A percentile compares a stretch with the other conserved stretches of the same genome.
Conservation (phyloP, 2,113 vertebrate genomes). For the Lutjanus erythropterus region DNA sequence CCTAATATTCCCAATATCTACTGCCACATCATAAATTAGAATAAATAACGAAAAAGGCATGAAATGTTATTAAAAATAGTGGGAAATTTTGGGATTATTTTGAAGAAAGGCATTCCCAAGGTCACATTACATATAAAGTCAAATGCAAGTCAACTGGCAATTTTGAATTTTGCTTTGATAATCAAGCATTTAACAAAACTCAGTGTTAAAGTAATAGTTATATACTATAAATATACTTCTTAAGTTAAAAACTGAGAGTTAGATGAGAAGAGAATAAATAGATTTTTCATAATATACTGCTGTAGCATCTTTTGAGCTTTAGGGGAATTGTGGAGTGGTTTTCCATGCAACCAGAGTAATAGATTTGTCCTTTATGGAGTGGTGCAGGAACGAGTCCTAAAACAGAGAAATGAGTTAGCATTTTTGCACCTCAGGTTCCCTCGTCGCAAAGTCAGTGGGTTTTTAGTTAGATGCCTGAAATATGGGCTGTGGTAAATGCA, state of each 20-base stretch:
- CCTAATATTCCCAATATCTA: background rate
- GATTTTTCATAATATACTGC: background rate
- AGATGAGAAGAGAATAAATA: background rate
- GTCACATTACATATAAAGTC: no score
- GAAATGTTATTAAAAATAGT: background rate
- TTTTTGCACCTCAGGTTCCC: no score
- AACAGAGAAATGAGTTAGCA: no score
- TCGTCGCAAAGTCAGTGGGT: no score
- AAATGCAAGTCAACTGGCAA: background rate
- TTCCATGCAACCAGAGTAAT: background rate
- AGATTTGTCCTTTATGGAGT: background rate
- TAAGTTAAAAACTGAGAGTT: background rate
- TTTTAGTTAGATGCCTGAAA: no score
- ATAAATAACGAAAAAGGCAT: slow-evolving; percentile 12
- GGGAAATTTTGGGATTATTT: background rate
- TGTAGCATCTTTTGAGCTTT: background rate
- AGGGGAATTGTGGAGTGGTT: background rate
- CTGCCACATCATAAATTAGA: background rate
- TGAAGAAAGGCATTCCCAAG: background rate
- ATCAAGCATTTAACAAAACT: no score
- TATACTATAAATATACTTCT: no score
- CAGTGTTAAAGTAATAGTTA: background rate
- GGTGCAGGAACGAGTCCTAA: no score
- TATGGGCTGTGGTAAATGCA: no score
- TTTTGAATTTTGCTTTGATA: background rate